phyloP scores from a whole-genome alignment of 2,797 vertebrate species.

The Gymnothorax javanicus region DNA sequence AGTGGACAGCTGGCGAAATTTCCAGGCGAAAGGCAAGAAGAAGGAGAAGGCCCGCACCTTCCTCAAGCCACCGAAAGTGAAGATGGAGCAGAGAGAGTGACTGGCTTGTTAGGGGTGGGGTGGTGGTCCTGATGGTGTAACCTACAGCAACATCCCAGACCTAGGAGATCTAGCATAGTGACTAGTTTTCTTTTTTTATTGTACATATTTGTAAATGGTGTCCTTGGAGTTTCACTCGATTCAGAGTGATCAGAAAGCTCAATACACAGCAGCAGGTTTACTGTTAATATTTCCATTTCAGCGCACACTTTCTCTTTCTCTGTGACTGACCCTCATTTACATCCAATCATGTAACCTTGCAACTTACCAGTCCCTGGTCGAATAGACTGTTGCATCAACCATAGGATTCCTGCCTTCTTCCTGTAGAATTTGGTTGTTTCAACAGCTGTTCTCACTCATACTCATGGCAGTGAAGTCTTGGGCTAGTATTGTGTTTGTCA shows the following conservation, averaged over 20 bases:
- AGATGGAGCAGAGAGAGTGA: slow-evolving; percentile 99
- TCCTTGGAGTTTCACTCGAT: slow-evolving; percentile 46
- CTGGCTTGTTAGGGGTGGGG: slow-evolving; percentile 3
- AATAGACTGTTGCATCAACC: neutral
- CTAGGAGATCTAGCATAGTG: slow-evolving; percentile 34
- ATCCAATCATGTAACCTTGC: neutral
- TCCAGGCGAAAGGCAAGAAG: slow-evolving; percentile 92
- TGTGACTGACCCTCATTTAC: slow-evolving; percentile 15
- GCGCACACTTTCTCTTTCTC: slow-evolving; percentile 34
- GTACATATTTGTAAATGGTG: slow-evolving; percentile 65
- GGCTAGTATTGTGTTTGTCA: neutral
- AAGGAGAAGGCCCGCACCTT: slow-evolving; percentile 97
- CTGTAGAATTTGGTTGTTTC: neutral
- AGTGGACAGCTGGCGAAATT: slow-evolving; percentile 97
- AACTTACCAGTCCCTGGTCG: neutral
- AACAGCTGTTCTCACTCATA: neutral
- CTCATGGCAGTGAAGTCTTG: neutral
- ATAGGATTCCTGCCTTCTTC: neutral
- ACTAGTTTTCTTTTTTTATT: slow-evolving; percentile 65
- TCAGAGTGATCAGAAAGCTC: slow-evolving; percentile 42
- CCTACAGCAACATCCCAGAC: slow-evolving; percentile 26
- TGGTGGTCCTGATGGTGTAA: slow-evolving; percentile 16
- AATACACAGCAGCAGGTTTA: slow-evolving; percentile 44
- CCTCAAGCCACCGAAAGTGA: slow-evolving; percentile 97
- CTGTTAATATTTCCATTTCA: slow-evolving; percentile 48